Percentiles rank a stretch among this genome's conserved stretches.
phyloP scores from a whole-genome alignment of 2,113 vertebrate genomes.

The Oryctolagus cuniculus region mOryCun1.1 NC_091434.1:85063501-85064000 shows the following conservation, averaged over 20 bases:
- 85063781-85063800: not conserved
- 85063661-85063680: not conserved
- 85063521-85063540: slow-evolving; percentile 41
- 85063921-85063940: not conserved
- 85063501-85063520: slow-evolving; percentile 29
- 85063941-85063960: not conserved
- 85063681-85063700: not conserved
- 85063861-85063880: not conserved
- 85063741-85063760: not conserved
- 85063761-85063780: not conserved
- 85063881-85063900: not conserved
- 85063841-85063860: not conserved
- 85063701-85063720: not conserved
- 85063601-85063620: not conserved
- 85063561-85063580: not conserved
- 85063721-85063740: not conserved
- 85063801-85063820: not conserved
- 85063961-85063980: not conserved
- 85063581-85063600: not conserved
- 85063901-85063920: not conserved
- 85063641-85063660: not conserved
- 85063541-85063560: not conserved
- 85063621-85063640: not conserved
- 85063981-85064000: not conserved
- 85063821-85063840: not conserved